Base-by-base conservation (phyloP, 1,140 invertebrate species). In the Oscheius sp. region DNA sequence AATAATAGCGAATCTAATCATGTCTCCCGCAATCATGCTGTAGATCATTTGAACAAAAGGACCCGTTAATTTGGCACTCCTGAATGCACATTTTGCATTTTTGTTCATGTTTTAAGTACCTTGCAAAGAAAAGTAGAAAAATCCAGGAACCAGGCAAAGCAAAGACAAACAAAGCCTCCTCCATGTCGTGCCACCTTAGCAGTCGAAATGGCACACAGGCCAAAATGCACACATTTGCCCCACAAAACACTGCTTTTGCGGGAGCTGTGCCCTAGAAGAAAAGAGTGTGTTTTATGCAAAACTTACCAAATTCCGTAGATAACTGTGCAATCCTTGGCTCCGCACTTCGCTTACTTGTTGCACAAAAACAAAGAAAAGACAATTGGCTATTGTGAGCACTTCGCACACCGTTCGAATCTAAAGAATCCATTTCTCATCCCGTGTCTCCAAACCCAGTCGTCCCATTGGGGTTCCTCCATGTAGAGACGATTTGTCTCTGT, bases 21-120 rank as follows among this genome's bases (percentile, higher is more conserved):
- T 94, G 86, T 98, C 95, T 28, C 93, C 93, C 0, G 91, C 92
- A 79, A 97, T 93, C 94, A 98, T 98, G 79, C 91, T 92, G 87
- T 95, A 97, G 65, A 97, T 93, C 95, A 97, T 98, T 20, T 95
- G 95, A 59, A 98, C 93, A 87, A 97, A 97, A 0, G 95, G 94
- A 63, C 95, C 95, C 0, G 94, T 97, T 55, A 96, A 84, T 64
- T 92, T 90, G 20, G 95, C 90, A 38, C 93, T 93, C 31, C 95
- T 97, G 87, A 61, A 88, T 45, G 15, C 42, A 23, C 23, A 18
- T 23, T 23, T 45, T 45, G 42, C 42, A 45, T 45, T 45, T 23
- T 45, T 45, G 15, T 18, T 23, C 15, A 15, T 45, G 42, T 45
- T 45, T 45, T 23, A 45, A 45, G 87, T 87, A 97, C 94, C 95